Evolutionary conservation across 2,113 vertebrate species (phyloP).

Genomic region (Naja naja): DNA sequence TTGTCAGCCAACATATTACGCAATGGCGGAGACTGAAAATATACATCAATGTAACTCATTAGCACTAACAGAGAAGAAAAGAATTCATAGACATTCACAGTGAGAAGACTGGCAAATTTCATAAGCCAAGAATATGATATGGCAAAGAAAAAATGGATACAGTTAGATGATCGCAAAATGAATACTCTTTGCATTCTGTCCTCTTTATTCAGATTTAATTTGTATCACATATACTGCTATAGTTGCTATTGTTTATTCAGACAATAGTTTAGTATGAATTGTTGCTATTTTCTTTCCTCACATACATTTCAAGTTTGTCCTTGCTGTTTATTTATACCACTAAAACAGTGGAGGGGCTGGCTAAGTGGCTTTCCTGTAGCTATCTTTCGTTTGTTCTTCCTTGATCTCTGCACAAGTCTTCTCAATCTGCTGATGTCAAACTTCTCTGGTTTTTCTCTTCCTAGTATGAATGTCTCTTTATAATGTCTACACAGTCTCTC

Average conservation of each 20-base stretch:
- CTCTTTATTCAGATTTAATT: background rate
- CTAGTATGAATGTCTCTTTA: background rate
- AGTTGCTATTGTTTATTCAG: background rate
- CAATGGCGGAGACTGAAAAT: background rate
- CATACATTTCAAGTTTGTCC: background rate
- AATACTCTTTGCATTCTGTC: background rate
- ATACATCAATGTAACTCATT: background rate
- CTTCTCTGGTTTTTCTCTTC: background rate
- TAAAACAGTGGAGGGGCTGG: background rate
- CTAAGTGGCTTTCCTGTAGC: background rate
- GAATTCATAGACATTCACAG: background rate
- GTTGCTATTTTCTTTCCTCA: background rate
- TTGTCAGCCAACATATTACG: too few species aligned
- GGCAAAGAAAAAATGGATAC: background rate
- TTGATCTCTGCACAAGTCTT: background rate
- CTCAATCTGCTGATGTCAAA: background rate
- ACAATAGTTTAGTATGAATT: background rate
- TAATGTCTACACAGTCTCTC: background rate
- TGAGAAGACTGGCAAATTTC: background rate
- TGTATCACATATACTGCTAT: background rate
- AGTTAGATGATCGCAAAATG: background rate
- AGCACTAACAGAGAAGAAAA: background rate
- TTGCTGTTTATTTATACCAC: background rate
- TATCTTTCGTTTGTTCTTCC: background rate
- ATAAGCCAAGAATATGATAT: background rate